Evolutionary conservation across 1,140 invertebrate species (phyloP), one percentile per base, ranked within the genome.

Genomic region (Drosophila littoralis): DNA sequence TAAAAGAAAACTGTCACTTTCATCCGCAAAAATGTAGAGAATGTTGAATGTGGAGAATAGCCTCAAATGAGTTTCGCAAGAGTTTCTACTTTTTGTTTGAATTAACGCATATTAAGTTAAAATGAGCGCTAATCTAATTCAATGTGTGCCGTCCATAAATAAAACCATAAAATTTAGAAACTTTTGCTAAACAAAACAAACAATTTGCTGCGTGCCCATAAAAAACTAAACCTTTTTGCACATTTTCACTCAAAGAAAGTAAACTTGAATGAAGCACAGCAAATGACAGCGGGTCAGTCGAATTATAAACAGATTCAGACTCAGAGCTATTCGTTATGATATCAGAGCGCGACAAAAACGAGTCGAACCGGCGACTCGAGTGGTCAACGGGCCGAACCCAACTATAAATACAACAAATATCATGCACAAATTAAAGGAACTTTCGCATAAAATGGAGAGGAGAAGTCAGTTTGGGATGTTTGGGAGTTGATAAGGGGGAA

Each of bases 241-340:
- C 58, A 64, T 64, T 75, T 75, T 70, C 72, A 45, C 72, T 57
- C 58, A 61, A 57, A 63, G 71, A 75, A 75, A 75, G 71, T 75
- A 75, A 75, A 69, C 36, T 73, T 42, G 38, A 51, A 32, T 33
- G 43, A 42, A 36, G n/a, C 65, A 38, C 40, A 7, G 15, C 50
- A 55, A 63, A 70, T 70, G 42, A 50, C 42, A 42, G 35, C 68
- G 15, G 59, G 51, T 65, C 68, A 58, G 40, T 28, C 51, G 51
- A 54, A 70, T 57, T 71, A 71, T 42, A 57, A 71, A 36, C 52
- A 57, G 43, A 42, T 42, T 28, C 33, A 33, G 43, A 42, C 50
- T 28, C 33, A 33, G 35, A 15, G 15, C 9, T 42, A 52, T 43
- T 52, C 57, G 42, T 48, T 54, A 63, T 45, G 32, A 61, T 54